Base-by-base conservation (phyloP, 2,888 invertebrate species). In the Ernsta delagoae region DNA sequence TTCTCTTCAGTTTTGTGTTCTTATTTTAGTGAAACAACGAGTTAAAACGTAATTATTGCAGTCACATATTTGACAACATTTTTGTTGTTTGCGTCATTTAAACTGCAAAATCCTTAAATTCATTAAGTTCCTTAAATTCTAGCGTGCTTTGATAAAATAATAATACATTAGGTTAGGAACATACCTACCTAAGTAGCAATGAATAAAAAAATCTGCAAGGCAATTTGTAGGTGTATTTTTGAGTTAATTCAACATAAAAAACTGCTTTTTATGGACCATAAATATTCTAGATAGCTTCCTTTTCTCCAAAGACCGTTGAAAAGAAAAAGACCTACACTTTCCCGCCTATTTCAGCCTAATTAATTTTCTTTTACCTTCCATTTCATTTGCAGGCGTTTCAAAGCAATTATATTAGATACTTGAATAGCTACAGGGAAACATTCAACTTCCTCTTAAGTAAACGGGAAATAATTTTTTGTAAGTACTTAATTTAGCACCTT, bases 311-410 rank as follows among this genome's bases (percentile, higher is more conserved):
- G 62, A 62, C 57, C 36, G 53, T 62, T 68, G 62, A 68, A 68
- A 63, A 68, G 62, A 63, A 68, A 68, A 68, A 68, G 64, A 50
- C 62, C 57, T 57, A 41, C 61, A 68, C 57, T 62, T 63, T 63
- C 56, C 59, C 68, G 68, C 57, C 62, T 68, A 50, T 63, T 56
- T 57, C 36, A 48, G 62, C 56, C 62, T 68, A 68, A 68, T 68
- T 68, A 68, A 62, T 68, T 68, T 68, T 68, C 56, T 68, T 68
- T 61, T 57, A 48, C 61, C 56, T 68, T 62, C 62, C 62, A 62
- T 68, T 68, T 68, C 68, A 68, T 68, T 57, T 68, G 68, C 62
- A 68, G 57, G 62, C 62, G 62, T 36, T 62, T 50, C 50, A 39
- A 12, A 62, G 61, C 67, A 68, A 68, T 62, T 68, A 62, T 68